A percentile compares a stretch with the other conserved stretches of the same genome.
Conservation (phyloP, 2,797 vertebrate genomes). For the Tangara arthus region DNA sequence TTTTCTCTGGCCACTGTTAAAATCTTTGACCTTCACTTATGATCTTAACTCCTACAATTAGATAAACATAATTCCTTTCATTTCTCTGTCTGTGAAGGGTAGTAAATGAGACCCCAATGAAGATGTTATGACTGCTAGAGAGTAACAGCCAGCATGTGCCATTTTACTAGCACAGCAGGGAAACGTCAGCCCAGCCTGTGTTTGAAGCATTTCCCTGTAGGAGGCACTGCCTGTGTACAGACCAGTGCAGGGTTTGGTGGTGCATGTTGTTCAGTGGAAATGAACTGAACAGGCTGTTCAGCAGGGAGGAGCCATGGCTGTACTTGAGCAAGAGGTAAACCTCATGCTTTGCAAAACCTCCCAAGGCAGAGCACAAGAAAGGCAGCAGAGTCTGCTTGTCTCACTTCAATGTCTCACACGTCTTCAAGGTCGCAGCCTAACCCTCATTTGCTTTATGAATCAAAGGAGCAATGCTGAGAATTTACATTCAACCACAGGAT, state of each 20-base stretch:
- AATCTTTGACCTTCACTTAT: background rate
- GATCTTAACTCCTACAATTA: background rate
- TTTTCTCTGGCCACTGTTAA: background rate
- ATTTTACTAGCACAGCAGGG: background rate
- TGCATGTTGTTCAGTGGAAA: background rate
- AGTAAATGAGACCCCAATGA: background rate
- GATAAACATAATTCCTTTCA: background rate
- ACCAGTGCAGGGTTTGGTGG: background rate
- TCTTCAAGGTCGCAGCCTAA: background rate
- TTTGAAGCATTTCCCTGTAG: background rate
- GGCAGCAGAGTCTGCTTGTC: background rate
- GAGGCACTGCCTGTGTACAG: background rate
- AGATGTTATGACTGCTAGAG: background rate
- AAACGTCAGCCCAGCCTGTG: background rate
- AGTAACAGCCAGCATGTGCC: background rate
- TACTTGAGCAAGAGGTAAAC: background rate
- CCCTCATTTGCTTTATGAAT: background rate
- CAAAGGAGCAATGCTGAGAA: slow-evolving; percentile 33
- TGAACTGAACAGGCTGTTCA: background rate
- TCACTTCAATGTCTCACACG: rapidly evolving
- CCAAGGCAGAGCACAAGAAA: background rate
- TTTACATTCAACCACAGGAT: background rate
- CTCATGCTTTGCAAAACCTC: background rate
- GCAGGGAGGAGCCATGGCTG: background rate
- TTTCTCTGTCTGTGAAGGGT: background rate